Base-by-base conservation (phyloP, 2,797 vertebrate species). In the Arrhamphus sclerolepis region DNA sequence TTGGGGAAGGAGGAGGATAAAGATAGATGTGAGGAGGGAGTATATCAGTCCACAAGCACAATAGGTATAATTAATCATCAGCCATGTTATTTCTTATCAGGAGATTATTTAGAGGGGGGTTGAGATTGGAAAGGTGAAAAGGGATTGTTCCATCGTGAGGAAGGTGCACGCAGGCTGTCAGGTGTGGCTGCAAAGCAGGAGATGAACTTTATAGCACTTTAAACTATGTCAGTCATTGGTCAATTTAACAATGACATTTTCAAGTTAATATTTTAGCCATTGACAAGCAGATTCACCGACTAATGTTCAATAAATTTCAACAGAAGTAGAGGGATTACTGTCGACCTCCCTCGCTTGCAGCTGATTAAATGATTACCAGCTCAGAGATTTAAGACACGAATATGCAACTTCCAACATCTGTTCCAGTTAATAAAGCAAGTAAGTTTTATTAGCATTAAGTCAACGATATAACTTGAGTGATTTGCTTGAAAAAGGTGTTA, bases 21-120 rank as follows among this genome's bases (percentile, higher is more conserved):
- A 91, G 87, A 92, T 88, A 87, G 91, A 91, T 93, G 92, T 91
- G 89, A 75, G 89, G 82, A 92, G 86, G 76, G 85, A 90, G 81
- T 82, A 88, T 84, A 91, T 91, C 87, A 80, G 89, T 94, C 90
- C 89, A 91, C 92, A 90, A 90, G 88, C 89, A 93, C 94, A 93
- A 93, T 87, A 87, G 89, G 91, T 86, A 87, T 90, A 93, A 94
- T 95, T 93, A 94, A 95, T 94, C 94, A 88, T 88, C 77, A 78
- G 80, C 82, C 77, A 72, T 82, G 83, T 89, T 88, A 81, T 82
- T 91, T 85, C 82, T 89, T 89, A 90, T 92, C 87, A 78, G 83
- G 82, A 85, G 87, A 89, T 91, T 86, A 89, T 90, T 90, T 83
- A 69, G 69, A 65, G 70, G 75, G 59, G 64, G 24, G 2, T 65